phyloP scores from a whole-genome alignment of 2,113 vertebrate genomes.

The Saguinus midas region DNA sequence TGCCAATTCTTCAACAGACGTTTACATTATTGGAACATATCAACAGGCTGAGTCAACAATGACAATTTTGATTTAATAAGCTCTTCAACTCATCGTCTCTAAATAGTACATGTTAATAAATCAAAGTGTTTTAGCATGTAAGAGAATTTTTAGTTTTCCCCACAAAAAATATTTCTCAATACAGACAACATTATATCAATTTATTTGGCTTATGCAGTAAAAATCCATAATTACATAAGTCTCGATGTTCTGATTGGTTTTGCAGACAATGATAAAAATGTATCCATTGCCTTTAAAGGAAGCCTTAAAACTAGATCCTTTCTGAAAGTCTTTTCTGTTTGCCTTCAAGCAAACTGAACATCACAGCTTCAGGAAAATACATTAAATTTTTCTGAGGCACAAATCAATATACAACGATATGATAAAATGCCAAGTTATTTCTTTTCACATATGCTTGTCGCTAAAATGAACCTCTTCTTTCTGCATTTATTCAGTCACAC shows the following conservation, averaged over 20 bases:
- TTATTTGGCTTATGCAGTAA: slow-evolving; percentile 7
- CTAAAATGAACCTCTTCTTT: slow-evolving; percentile 51
- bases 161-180: background rate
- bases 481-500: background rate
- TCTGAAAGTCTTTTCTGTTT: slow-evolving; percentile 9
- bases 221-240: slow-evolving; percentile 4
- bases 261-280: slow-evolving; percentile 30
- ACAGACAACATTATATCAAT: background rate
- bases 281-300: background rate
- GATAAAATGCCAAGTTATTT: slow-evolving; percentile 61
- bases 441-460: background rate
- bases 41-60: background rate
- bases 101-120: background rate
- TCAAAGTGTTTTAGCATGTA: background rate
- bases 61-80: background rate
- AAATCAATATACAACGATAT: slow-evolving; percentile 67
- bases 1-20: background rate
- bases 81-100: background rate
- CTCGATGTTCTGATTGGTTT: background rate
- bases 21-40: background rate
- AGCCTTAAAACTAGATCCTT: background rate
- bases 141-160: background rate
- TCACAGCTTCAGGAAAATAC: slow-evolving; percentile 34
- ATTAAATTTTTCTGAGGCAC: slow-evolving; percentile 63
- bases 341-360: slow-evolving; percentile 62